Evolutionary conservation across 2,797 vertebrate species (phyloP).

Genomic region (Sebastes matsubarae): DNA sequence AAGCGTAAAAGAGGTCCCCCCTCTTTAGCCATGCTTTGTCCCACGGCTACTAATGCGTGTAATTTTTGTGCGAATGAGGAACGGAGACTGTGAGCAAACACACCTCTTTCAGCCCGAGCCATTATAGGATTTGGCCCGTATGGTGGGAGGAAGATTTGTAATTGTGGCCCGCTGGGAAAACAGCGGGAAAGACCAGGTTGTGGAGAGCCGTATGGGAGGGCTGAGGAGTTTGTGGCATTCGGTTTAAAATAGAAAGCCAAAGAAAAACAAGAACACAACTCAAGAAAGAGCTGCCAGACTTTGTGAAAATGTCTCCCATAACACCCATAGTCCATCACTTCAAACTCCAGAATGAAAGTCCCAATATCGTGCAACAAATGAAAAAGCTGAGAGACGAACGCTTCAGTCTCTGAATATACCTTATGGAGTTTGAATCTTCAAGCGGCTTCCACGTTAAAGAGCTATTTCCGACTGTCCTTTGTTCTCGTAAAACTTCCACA

Average conservation of each 20-base stretch:
- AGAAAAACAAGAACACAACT: conserved; percentile 26
- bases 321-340: not conserved
- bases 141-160: conserved; percentile 66
- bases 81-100: conserved; percentile 68
- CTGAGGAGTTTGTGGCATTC: conserved; percentile 26
- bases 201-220: conserved; percentile 17
- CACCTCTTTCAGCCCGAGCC: conserved; percentile 61
- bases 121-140: conserved; percentile 66
- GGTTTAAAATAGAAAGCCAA: conserved; percentile 38
- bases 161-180: conserved; percentile 60
- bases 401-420: not conserved
- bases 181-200: conserved; percentile 27
- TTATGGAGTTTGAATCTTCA: not conserved
- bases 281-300: not conserved
- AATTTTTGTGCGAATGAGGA: conserved; percentile 71
- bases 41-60: conserved; percentile 75
- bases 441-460: not conserved
- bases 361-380: not conserved
- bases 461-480: conserved; percentile 16
- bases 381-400: not conserved
- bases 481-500: conserved; percentile 38
- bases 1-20: conserved; percentile 42
- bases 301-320: not conserved
- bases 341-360: not conserved
- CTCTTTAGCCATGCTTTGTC: conserved; percentile 75